Percentiles rank a stretch among this genome's conserved stretches.
Evolutionary conservation across 2,888 invertebrate genomes (phyloP).

Genomic region (Aleiodes testaceus): DNA sequence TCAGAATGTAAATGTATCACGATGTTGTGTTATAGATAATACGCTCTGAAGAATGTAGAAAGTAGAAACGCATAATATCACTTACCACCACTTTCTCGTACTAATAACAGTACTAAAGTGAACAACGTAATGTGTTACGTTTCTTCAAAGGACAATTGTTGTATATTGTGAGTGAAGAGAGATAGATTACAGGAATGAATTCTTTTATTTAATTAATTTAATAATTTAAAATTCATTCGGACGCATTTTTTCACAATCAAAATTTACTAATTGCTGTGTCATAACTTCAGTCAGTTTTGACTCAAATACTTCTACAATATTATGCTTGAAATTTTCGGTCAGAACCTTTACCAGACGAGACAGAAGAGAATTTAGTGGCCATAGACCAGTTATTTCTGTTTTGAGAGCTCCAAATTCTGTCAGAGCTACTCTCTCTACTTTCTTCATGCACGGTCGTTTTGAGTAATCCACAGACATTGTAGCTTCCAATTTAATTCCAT

Average conservation of each 20-base stretch:
- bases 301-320: conserved; percentile 49
- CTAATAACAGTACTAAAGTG: conserved; percentile 1
- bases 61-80: conserved; percentile 17
- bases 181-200: not conserved
- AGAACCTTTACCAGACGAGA: conserved; percentile 48
- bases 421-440: conserved; percentile 48
- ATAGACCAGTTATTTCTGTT: conserved; percentile 51
- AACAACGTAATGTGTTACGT: conserved; percentile 22
- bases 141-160: not conserved
- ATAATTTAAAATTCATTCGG: conserved; percentile 24
- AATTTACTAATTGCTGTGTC: conserved; percentile 39
- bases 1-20: conserved; percentile 1
- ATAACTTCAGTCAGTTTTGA: not conserved
- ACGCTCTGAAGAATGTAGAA: conserved; percentile 7
- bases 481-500: conserved; percentile 45
- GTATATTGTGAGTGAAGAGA: not conserved
- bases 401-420: conserved; percentile 49
- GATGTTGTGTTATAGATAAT: conserved; percentile 11
- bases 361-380: conserved; percentile 45
- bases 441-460: conserved; percentile 47
- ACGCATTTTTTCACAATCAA: conserved; percentile 54
- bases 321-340: conserved; percentile 46
- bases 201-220: not conserved
- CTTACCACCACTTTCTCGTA: conserved; percentile 12
- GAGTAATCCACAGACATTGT: conserved; percentile 50